phyloP scores from a whole-genome alignment of 1,140 invertebrate genomes.

The Sminthurides bifidus region DNA sequence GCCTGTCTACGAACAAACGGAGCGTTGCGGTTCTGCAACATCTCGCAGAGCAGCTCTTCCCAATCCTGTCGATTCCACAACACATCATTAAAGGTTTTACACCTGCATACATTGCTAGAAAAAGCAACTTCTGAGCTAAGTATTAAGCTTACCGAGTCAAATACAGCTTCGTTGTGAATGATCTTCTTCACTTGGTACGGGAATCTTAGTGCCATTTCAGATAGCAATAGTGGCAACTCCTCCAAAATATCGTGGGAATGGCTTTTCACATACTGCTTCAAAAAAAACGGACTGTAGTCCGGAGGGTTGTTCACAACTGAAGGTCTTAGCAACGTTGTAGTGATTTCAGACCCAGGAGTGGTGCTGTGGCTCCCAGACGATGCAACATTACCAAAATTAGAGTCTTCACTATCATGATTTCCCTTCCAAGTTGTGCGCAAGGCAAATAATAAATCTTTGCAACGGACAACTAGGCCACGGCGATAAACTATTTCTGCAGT shows the following conservation, averaged over 20 bases:
- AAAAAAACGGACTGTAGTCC: constrained; percentile 91
- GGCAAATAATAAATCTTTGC: constrained; percentile 25
- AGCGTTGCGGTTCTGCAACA: constrained; percentile 86
- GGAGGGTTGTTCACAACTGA: constrained; percentile 66
- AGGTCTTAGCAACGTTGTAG: constrained; percentile 50
- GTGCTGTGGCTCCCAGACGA: constrained; percentile 33
- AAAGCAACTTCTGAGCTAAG: neutral
- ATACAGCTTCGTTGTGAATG: constrained; percentile 36
- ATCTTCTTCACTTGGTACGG: constrained; percentile 79
- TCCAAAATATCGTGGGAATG: constrained; percentile 87
- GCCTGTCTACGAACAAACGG: constrained; percentile 59
- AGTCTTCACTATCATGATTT: constrained; percentile 11
- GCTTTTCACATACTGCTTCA: constrained; percentile 80
- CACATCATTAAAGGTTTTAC: neutral
- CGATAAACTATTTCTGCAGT: constrained; percentile 23
- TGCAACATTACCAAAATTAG: neutral
- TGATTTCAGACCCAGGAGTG: neutral
- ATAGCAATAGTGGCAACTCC: constrained; percentile 80
- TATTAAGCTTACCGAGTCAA: constrained; percentile 23
- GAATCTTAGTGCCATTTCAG: constrained; percentile 84
- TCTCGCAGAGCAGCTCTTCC: constrained; percentile 79
- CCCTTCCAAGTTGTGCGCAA: constrained; percentile 30
- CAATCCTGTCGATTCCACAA: constrained; percentile 42
- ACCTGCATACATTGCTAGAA: constrained; percentile 33
- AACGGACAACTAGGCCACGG: constrained; percentile 20